A percentile compares a stretch with the other conserved stretches of the same genome.
Evolutionary conservation across 2,888 invertebrate species (phyloP).

Genomic region (Oxytorus armatus): DNA sequence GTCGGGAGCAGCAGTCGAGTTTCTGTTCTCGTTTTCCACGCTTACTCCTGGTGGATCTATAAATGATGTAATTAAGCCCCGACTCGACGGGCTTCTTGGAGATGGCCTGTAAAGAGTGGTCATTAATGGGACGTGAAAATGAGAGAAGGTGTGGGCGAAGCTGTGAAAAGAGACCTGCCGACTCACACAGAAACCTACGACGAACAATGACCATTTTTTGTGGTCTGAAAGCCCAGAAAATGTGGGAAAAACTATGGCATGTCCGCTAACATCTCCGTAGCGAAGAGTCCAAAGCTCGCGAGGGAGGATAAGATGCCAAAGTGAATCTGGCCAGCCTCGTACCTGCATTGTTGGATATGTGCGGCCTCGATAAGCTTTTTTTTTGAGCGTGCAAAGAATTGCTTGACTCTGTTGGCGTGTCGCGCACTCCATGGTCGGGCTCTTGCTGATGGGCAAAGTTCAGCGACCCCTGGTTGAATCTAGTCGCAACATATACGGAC

Average conservation of each 20-base stretch:
- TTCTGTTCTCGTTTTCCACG: constrained; percentile 33
- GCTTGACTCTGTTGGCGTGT: constrained; percentile 19
- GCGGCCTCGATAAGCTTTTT: constrained; percentile 5
- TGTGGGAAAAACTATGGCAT: constrained; percentile 24
- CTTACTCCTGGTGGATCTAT: constrained; percentile 64
- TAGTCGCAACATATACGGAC: constrained; percentile 73
- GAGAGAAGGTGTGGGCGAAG: constrained; percentile 43
- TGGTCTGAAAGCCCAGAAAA: constrained; percentile 33
- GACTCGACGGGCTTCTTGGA: constrained; percentile 51
- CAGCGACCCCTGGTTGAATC: constrained; percentile 80
- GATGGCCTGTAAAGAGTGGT: constrained; percentile 75
- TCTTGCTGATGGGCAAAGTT: constrained; percentile 75
- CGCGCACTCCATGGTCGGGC: constrained; percentile 44
- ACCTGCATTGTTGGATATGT: background rate
- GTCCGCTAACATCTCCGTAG: constrained; percentile 9
- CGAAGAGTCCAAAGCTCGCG: background rate
- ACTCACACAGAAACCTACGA: background rate
- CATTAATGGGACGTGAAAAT: constrained; percentile 73
- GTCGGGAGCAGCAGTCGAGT: constrained; percentile 36
- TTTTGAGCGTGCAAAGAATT: constrained; percentile 22
- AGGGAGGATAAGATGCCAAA: background rate
- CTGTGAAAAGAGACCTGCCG: constrained; percentile 37
- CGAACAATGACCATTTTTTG: constrained; percentile 48
- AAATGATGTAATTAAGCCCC: constrained; percentile 70
- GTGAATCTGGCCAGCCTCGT: background rate